Evolutionary conservation across 2,797 vertebrate genomes (phyloP), one percentile per base, ranked within the genome.

Genomic region (Melanotaenia boesemani): DNA sequence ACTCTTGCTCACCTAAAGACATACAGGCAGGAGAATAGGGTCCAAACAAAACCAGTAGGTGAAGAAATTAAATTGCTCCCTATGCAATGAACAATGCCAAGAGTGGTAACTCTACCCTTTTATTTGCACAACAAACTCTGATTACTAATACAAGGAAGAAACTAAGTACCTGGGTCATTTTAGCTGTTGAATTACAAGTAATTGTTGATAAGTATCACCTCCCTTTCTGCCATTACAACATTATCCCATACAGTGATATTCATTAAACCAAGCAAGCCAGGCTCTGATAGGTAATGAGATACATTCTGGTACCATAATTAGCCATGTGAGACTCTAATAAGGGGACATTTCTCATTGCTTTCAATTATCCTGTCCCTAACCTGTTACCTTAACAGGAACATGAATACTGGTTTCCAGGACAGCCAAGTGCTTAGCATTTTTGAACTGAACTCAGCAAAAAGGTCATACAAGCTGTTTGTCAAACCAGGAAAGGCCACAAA

Each of bases 401-500:
- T 30, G 44, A 70, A 24, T 9, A 16, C 48, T 22, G 8, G 30
- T 71, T 72, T 65, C 80, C 62, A 39, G 69, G 57, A 58, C 76
- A 79, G 37, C 55, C 41, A 66, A 66, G 63, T 67, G 74, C 77
- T 85, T 84, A 48, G 77, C 68, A 79, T 88, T 87, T 86, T 76
- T 75, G 64, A 63, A 59, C 54, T 63, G 62, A 81, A 80, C 77
- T 57, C 44, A 0, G n/a, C 22, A 44, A 60, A 93, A 95, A 94
- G 92, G 91, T 94, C 89, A 92, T 16, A 4, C 2, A 46, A 67
- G 74, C 63, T 72, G 82, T 89, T 88, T 83, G 81, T 87, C 86
- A 86, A 77, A 77, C 13, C 73, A 79, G 74, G 78, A 93, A 91
- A 90, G 91, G 85, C 77, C 89, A 86, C 71, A 68, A 36, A 34